phyloP scores from a whole-genome alignment of 2,888 invertebrate species.

The Pyrrhosoma nymphula region DNA sequence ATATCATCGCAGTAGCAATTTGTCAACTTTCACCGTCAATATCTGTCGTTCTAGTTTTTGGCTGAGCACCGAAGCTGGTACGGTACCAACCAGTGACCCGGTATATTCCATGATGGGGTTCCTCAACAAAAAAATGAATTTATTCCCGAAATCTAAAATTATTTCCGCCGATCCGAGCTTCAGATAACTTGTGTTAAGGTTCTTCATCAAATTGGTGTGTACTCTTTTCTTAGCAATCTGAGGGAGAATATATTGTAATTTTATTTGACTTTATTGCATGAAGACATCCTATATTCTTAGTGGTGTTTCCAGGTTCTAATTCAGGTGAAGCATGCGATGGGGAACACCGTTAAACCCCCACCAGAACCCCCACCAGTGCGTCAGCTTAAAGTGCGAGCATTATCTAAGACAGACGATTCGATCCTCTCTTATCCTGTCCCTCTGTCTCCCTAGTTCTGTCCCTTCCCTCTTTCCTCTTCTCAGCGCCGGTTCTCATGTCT shows the following conservation, averaged over 20 bases:
- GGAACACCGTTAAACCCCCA: background rate
- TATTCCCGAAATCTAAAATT: background rate
- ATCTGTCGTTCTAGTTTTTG: background rate
- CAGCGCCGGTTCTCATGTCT: background rate
- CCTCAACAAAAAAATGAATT: background rate
- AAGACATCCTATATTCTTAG: too few species aligned
- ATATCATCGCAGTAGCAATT: background rate
- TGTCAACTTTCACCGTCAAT: background rate
- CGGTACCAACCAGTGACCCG: background rate
- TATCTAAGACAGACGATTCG: background rate
- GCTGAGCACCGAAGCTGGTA: background rate
- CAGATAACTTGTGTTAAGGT: background rate
- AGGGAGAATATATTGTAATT: background rate
- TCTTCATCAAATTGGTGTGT: background rate
- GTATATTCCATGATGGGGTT: background rate
- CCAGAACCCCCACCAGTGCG: too few species aligned
- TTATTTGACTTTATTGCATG: background rate
- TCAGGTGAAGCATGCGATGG: background rate
- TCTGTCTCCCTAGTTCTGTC: background rate
- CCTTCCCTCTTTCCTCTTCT: background rate
- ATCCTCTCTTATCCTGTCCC: background rate
- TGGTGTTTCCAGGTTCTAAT: background rate
- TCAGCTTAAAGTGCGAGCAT: background rate
- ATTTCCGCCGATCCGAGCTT: background rate
- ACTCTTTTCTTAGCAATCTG: background rate